Evolutionary conservation across 2,797 vertebrate species (phyloP).

Genomic region (Rhynchonycteris naso): DNA sequence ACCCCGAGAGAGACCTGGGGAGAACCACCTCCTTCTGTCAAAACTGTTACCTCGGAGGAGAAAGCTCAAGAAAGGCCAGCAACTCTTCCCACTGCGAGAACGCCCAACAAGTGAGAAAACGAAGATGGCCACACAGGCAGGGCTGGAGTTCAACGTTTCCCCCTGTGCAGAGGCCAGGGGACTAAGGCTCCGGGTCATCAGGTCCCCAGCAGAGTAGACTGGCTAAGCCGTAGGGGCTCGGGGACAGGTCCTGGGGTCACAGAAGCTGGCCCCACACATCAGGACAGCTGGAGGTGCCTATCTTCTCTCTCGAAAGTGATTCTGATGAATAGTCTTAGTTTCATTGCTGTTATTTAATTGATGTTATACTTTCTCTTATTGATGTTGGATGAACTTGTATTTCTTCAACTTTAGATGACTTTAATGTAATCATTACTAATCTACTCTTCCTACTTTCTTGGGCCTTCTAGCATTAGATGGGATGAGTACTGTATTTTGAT

Average conservation of each 20-base stretch:
- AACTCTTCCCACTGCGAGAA: background rate
- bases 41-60: background rate
- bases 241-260: fast-evolving
- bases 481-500: background rate
- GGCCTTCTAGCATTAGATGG: background rate
- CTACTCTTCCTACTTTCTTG: background rate
- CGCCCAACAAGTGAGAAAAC: too few relatives aligned
- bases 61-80: background rate
- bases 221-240: too few relatives aligned
- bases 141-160: too few relatives aligned
- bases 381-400: background rate
- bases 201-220: background rate
- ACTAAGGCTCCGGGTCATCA: background rate
- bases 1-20: background rate
- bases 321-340: background rate
- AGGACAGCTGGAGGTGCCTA: fast-evolving
- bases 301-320: background rate
- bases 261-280: fast-evolving
- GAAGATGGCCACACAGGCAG: too few relatives aligned
- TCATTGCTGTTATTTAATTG: background rate
- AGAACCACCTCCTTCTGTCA: background rate
- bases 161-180: background rate
- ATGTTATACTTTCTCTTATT: background rate
- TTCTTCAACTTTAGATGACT: background rate
- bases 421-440: background rate